Conservation (phyloP, 2,888 invertebrate species). For the Andricus curvator region DNA sequence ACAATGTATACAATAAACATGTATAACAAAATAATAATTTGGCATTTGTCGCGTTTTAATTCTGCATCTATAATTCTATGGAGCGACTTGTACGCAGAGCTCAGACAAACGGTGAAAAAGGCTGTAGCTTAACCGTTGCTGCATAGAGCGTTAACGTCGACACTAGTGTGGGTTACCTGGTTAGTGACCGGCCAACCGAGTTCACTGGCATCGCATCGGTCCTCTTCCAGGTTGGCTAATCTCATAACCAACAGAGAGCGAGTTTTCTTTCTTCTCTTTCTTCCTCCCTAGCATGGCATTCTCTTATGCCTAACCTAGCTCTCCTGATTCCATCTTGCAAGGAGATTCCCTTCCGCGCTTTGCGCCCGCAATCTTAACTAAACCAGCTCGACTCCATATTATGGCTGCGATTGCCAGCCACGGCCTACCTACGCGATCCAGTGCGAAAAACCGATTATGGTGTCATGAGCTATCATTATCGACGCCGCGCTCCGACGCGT, state of each 20-base stretch:
- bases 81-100: conserved; percentile 57
- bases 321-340: conserved; percentile 32
- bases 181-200: conserved; percentile 79
- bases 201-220: conserved; percentile 78
- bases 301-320: conserved; percentile 44
- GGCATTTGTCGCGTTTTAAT: conserved; percentile 66
- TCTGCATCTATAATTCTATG: conserved; percentile 51
- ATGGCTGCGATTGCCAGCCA: not conserved
- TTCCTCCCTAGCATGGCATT: conserved; percentile 15
- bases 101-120: conserved; percentile 74
- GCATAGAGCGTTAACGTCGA: conserved; percentile 76
- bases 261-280: conserved; percentile 45
- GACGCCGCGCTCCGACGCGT: conserved; percentile 42
- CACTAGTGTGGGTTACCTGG: conserved; percentile 79
- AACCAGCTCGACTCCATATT: not conserved
- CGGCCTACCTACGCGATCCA: conserved; percentile 44
- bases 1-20: not conserved
- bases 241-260: conserved; percentile 63
- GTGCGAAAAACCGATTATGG: conserved; percentile 40
- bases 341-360: conserved; percentile 49
- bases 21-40: not conserved
- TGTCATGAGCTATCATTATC: conserved; percentile 38
- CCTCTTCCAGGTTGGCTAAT: conserved; percentile 75
- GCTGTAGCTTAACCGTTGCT: conserved; percentile 75
- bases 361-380: conserved; percentile 40